Base-by-base conservation (phyloP, 2,797 vertebrate genomes). In the Sardinella longiceps region DNA sequence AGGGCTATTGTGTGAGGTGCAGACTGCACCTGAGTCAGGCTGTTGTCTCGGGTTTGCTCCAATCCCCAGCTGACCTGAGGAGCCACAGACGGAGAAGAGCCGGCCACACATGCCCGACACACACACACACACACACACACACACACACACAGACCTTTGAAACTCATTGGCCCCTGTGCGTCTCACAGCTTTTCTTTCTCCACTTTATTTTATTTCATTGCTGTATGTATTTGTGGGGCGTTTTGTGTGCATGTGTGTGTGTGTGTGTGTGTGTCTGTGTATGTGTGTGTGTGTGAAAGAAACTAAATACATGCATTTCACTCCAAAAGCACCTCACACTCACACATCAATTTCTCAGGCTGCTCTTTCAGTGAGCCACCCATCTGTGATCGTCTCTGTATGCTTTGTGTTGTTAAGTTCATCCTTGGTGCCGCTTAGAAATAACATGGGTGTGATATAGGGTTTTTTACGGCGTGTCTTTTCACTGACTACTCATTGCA, bases 21-120 rank as follows among this genome's bases (percentile, higher is more conserved):
- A 86, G 91, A 92, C 94, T 94, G 93, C 92, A 93, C 93, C 92
- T 92, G 91, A 94, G 92, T 94, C 93, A 90, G 92, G 94, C 92
- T 92, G 70, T 91, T 89, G 91, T 92, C 91, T 91, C 88, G 88
- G 89, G 89, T 90, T 85, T 87, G 89, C 89, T 90, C 85, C 85
- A 87, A 91, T 92, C 90, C 87, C 91, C 92, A 66, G 12, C 66
- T 74, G 66, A 20, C 66, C 60, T 33, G 60, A 39, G 18, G 18
- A 43, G 70, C n/a, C 56, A 60, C 56, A 60, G 56, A 60, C 15
- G 70, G 70, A 90, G 82, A 90, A 90, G 90, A 43, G 82, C 88
- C 86, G 88, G 37, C 70, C 33, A 60, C 81, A 82, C 30, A 74
- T 28, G 15, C 63, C n/a, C n/a, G n/a, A 28, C 25, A 30, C 28